Percentiles rank a stretch among this genome's conserved stretches.
phyloP scores from a whole-genome alignment of 2,113 vertebrate species.

The Atrichornis clamosus region DNA sequence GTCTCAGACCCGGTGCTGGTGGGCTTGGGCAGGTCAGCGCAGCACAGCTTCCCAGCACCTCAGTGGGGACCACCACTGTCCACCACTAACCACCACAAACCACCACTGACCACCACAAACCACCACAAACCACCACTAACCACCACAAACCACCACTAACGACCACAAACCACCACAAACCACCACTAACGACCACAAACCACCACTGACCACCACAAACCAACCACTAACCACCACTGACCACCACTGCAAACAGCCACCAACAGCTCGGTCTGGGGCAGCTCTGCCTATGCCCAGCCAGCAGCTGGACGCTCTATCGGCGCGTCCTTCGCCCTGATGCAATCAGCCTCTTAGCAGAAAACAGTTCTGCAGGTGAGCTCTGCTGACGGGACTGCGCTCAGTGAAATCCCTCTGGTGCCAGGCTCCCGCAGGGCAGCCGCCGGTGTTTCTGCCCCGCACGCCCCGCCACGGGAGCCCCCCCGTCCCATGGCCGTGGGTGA shows the following conservation, averaged over 20 bases:
- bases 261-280: not conserved
- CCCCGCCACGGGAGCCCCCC: not conserved
- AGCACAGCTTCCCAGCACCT: not conserved
- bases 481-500: not conserved
- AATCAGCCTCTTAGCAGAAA: not conserved
- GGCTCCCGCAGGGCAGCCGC: not conserved
- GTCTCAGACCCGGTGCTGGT: not conserved
- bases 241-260: not conserved
- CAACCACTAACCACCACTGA: not conserved
- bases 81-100: not conserved
- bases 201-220: not conserved
- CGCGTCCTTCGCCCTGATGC: fast-evolving
- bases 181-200: not conserved
- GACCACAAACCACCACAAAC: not conserved
- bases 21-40: too few relatives aligned
- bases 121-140: not conserved
- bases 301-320: not conserved
- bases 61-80: not conserved
- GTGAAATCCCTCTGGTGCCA: fast-evolving
- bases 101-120: too few relatives aligned
- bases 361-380: not conserved
- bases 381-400: not conserved
- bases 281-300: not conserved
- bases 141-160: not conserved
- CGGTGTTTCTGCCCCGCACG: not conserved